A percentile compares a stretch with the other conserved stretches of the same genome.
phyloP scores from a whole-genome alignment of 2,888 invertebrate genomes.

The Eumacrocentrus americanus region DNA sequence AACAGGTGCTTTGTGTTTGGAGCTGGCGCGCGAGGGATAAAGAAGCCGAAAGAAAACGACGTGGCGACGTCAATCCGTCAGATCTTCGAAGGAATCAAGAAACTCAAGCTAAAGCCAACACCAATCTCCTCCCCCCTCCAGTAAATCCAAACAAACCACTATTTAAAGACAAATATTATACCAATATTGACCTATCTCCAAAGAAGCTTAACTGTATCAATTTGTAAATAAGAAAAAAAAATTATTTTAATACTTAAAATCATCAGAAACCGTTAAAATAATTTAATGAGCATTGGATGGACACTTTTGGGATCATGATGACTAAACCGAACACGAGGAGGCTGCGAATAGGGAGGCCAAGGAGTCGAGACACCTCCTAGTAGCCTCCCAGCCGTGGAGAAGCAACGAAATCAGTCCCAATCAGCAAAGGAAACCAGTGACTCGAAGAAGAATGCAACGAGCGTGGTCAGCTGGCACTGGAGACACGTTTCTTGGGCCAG shows the following conservation, averaged over 20 bases:
- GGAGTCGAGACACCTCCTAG: too few species aligned
- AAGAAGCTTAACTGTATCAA: not conserved
- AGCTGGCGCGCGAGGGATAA: not conserved
- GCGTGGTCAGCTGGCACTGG: constrained; percentile 7
- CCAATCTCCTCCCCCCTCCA: not conserved
- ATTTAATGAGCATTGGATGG: too few species aligned
- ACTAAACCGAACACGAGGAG: too few species aligned
- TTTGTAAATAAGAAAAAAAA: not conserved
- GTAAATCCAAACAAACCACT: not conserved
- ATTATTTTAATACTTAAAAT: not conserved
- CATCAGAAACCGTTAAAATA: too few species aligned
- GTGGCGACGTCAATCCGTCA: not conserved
- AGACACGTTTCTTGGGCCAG: constrained; percentile 7
- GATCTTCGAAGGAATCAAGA: not conserved
- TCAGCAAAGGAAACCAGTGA: not conserved
- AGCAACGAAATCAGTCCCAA: too few species aligned
- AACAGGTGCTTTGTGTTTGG: constrained; percentile 27
- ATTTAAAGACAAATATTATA: not conserved
- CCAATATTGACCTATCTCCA: too few species aligned
- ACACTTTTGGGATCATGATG: too few species aligned
- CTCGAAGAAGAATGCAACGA: constrained; percentile 17
- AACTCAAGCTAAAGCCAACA: not conserved
- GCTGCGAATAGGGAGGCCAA: too few species aligned
- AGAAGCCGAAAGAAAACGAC: not conserved
- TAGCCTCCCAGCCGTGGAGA: too few species aligned